phyloP scores from a whole-genome alignment of 2,888 invertebrate genomes.

The Apamea epomidion region DNA sequence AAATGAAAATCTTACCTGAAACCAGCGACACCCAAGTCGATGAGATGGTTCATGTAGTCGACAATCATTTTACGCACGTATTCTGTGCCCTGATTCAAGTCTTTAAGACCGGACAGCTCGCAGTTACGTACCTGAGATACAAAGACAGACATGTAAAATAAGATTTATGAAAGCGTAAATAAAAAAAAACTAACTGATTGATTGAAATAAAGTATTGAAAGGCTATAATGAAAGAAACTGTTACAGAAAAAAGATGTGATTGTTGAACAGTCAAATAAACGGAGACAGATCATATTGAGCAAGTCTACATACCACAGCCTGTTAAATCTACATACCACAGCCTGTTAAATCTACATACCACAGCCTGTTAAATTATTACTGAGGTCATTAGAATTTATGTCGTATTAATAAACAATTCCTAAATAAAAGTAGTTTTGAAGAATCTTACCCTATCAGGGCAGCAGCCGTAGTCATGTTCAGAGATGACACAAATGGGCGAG shows the following conservation, averaged over 20 bases:
- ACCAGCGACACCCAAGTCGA: constrained; percentile 95
- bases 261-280: background rate
- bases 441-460: constrained; percentile 85
- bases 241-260: background rate
- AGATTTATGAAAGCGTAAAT: background rate
- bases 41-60: constrained; percentile 92
- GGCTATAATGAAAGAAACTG: background rate
- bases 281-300: background rate
- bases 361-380: background rate
- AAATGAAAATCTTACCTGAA: constrained; percentile 90
- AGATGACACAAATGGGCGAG: constrained; percentile 90
- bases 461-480: constrained; percentile 92
- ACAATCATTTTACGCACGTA: constrained; percentile 92
- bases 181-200: background rate
- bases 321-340: too few relatives aligned
- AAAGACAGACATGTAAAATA: background rate
- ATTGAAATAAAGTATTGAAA: background rate
- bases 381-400: constrained; percentile 7
- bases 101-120: constrained; percentile 92
- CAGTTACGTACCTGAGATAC: constrained; percentile 91
- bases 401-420: background rate
- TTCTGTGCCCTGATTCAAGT: constrained; percentile 91
- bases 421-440: background rate
- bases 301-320: background rate
- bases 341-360: too few relatives aligned